Conservation (phyloP, 2,797 vertebrate species). For the Anguilla megastoma region DNA sequence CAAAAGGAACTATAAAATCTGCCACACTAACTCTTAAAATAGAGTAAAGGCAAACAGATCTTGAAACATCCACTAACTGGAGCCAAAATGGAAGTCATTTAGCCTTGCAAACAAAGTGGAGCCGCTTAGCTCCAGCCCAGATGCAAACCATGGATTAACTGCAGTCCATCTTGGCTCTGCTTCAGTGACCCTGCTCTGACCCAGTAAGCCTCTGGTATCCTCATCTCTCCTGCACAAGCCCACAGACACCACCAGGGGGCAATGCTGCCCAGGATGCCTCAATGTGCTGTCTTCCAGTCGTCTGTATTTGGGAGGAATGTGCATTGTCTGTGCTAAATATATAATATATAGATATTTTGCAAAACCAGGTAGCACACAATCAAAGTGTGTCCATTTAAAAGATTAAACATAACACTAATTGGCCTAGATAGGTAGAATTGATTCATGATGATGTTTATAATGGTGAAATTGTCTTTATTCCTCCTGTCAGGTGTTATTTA, state of each 20-base stretch:
- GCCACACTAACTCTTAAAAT: background rate
- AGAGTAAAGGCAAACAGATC: background rate
- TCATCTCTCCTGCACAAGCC: background rate
- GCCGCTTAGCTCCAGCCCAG: background rate
- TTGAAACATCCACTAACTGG: background rate
- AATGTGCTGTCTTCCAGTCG: background rate
- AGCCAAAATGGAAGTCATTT: background rate
- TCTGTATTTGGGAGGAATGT: background rate
- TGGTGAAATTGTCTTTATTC: background rate
- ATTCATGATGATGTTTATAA: background rate
- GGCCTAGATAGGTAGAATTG: background rate
- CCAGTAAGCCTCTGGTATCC: background rate
- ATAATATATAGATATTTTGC: background rate
- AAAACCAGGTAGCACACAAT: background rate
- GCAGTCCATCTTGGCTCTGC: background rate
- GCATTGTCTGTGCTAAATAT: background rate
- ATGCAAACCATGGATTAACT: background rate
- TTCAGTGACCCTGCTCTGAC: background rate
- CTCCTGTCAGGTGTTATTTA: background rate
- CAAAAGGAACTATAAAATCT: background rate
- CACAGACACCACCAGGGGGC: slow-evolving; percentile 63
- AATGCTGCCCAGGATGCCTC: slow-evolving; percentile 40
- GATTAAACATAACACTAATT: background rate
- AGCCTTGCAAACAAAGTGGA: background rate
- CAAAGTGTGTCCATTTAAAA: background rate